Evolutionary conservation across 2,888 invertebrate genomes (phyloP), one percentile per base, ranked within the genome.

Genomic region (Apamea anceps): DNA sequence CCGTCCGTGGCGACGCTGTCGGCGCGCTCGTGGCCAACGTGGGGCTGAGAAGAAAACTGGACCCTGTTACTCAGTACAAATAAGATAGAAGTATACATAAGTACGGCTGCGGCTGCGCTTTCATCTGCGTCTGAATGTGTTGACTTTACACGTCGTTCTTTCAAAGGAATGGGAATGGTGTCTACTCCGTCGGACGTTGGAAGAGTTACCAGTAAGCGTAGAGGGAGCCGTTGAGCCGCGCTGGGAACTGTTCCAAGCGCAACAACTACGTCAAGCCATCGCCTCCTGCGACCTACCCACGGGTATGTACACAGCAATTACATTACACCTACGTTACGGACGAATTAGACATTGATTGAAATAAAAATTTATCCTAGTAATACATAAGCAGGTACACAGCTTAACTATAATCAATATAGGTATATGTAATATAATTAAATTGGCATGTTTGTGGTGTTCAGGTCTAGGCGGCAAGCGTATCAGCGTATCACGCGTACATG

Each of bases 191-290:
- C 94, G 96, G 6, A 89, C 95, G 45, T 84, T 97, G 45, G 95
- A 95, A 67, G 93, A 93, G 37, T 90, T 96, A 75, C 94, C 95
- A 28, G 94, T 95, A 88, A 88, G 86, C 21, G 96, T 95, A 85
- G 87, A 84, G 66, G 86, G 93, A 66, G 92, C 93, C 0, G 72
- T 84, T 0, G 96, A 96, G 90, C 97, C 97, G 32, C 93, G 90
- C 88, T 97, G 96, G 96, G 96, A 97, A 85, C 93, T 97, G 87
- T 96, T 97, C 94, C 95, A 96, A 91, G 93, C 94, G 57, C 90
- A 94, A 21, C 96, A 96, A 79, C 91, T 97, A 77, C 89, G 94
- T 2, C 93, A 93, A n/a, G 97, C 96, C 81, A 95, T 97, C 79
- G 93, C 92, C 3, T 91, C 93, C 72, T 96, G 96, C 87, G 96